phyloP scores from a whole-genome alignment of 1,140 invertebrate species.

The Ostrea edulis region DNA sequence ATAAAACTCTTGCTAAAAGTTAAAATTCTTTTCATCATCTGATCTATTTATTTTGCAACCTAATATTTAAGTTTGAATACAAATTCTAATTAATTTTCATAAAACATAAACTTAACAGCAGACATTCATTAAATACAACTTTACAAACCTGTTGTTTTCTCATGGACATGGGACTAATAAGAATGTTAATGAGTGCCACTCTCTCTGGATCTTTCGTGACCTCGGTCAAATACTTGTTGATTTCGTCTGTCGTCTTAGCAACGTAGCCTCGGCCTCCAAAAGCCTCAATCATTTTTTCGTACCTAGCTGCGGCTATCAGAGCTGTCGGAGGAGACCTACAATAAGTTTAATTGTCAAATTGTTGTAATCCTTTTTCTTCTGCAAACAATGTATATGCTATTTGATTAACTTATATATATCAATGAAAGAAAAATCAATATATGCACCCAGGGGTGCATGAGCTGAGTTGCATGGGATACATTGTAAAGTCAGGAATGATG shows the following conservation, averaged over 20 bases:
- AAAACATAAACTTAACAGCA: too few species aligned
- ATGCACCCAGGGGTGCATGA: too few species aligned
- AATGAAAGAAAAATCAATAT: too few species aligned
- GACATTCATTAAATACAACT: background rate
- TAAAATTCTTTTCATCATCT: too few species aligned
- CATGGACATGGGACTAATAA: constrained; percentile 92
- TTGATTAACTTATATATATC: too few species aligned
- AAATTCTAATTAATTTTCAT: too few species aligned
- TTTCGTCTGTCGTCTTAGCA: constrained; percentile 87
- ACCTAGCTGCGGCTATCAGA: constrained; percentile 88
- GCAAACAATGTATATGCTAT: too few species aligned
- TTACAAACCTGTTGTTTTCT: constrained; percentile 89
- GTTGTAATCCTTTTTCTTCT: background rate
- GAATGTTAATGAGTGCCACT: constrained; percentile 93
- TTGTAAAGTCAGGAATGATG: too few species aligned
- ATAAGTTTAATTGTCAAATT: constrained; percentile 64
- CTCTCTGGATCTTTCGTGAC: constrained; percentile 84
- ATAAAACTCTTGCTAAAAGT: too few species aligned
- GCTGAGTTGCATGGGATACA: too few species aligned
- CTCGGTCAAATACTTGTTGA: constrained; percentile 85
- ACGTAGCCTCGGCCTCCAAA: constrained; percentile 90
- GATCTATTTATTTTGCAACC: too few species aligned
- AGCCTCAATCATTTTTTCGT: constrained; percentile 94
- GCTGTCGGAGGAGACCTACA: constrained; percentile 89
- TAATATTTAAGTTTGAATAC: too few species aligned